Conservation (phyloP, 2,888 invertebrate species). For the Pammene fasciana region DNA sequence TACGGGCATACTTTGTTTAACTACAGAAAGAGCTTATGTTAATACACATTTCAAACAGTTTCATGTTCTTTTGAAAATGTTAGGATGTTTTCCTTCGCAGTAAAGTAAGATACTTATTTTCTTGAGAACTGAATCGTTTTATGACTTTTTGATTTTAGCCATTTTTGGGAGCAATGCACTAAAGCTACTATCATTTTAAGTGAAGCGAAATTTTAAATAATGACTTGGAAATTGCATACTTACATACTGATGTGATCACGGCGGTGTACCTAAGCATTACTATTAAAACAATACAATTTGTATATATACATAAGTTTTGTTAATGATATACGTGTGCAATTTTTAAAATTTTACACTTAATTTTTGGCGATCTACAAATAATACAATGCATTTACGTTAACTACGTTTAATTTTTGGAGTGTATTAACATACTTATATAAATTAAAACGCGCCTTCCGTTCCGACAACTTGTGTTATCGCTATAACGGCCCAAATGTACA, state of each 20-base stretch:
- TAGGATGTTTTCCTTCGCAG: background rate
- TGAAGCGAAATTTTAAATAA: conserved; percentile 27
- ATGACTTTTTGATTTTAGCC: conserved; percentile 6
- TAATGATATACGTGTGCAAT: no score
- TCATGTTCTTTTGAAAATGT: conserved; percentile 7
- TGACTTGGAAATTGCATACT: conserved; percentile 14
- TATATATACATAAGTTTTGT: no score
- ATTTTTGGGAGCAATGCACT: conserved; percentile 15
- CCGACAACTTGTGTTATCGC: conserved; percentile 1
- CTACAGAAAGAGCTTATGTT: conserved; percentile 7
- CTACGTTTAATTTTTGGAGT: no score
- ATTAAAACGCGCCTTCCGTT: no score
- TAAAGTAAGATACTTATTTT: conserved; percentile 5
- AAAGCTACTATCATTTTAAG: conserved; percentile 19
- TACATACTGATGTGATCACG: conserved; percentile 2
- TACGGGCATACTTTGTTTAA: conserved; percentile 1
- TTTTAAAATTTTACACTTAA: no score
- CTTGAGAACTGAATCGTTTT: background rate
- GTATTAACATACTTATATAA: no score
- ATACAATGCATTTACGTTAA: no score
- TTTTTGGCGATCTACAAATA: no score
- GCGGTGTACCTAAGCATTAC: background rate
- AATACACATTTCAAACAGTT: background rate
- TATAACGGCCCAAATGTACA: conserved; percentile 19
- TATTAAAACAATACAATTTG: no score